phyloP scores from a whole-genome alignment of 2,113 vertebrate genomes.

The Mustelus asterias region DNA sequence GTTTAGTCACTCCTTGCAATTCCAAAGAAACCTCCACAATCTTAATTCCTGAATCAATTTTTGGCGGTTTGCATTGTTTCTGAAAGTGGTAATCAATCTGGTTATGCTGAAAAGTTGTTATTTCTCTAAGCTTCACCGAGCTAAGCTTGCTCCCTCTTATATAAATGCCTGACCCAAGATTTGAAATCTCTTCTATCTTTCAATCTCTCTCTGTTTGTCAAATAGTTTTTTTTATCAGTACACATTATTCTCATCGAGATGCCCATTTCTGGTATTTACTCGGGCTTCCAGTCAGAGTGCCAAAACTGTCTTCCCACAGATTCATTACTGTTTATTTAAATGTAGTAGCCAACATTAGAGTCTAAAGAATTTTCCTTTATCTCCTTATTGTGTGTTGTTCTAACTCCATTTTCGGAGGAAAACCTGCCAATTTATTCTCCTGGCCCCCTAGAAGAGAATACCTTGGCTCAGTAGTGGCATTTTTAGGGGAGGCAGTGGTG shows the following conservation, averaged over 20 bases:
- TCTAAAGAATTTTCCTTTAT: background rate
- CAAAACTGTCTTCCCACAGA: background rate
- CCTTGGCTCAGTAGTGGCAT: background rate
- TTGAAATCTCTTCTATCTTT: background rate
- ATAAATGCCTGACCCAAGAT: background rate
- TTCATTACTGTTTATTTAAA: background rate
- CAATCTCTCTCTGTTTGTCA: background rate
- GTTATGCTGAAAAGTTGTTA: background rate
- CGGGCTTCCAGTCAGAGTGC: background rate
- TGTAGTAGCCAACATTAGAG: background rate
- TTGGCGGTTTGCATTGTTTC: background rate
- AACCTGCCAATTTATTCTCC: background rate
- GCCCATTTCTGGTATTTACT: background rate
- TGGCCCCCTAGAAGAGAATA: background rate
- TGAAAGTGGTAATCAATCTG: background rate
- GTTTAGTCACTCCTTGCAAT: background rate
- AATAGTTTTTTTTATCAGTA: background rate
- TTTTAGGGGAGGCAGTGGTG: background rate
- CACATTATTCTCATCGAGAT: background rate
- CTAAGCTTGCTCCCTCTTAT: too few relatives aligned
- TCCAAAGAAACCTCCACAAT: background rate
- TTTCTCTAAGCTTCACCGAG: background rate
- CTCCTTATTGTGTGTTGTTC: background rate
- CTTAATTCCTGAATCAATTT: background rate
- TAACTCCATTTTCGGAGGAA: background rate